These are phyloP conservation scores for Engystomops pustulosus DNA, from an alignment of 2,113 vertebrate species.

Conservation along the genomic window DNA sequence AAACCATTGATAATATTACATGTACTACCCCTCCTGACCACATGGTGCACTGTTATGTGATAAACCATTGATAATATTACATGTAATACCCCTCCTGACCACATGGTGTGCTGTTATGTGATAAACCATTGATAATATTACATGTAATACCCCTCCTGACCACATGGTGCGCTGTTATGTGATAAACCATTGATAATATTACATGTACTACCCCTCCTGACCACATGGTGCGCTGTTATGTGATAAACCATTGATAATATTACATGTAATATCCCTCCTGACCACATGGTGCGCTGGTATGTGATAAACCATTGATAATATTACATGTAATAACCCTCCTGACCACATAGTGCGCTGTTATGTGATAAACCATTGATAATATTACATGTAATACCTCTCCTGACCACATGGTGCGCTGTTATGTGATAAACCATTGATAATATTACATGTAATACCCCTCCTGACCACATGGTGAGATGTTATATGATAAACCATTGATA, in stretches of 20 bases:
- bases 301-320: no score
- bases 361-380: no score
- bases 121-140: neutral
- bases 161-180: neutral
- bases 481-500: no score
- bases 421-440: no score
- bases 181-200: neutral
- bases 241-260: neutral
- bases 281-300: no score
- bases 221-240: neutral
- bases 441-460: no score
- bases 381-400: no score
- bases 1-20: neutral
- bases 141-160: neutral
- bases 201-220: neutral
- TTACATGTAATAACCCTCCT: no score
- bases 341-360: no score
- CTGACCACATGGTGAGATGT: no score
- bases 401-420: no score
- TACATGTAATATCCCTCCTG: neutral
- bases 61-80: neutral
- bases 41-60: neutral
- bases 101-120: slow-evolving; percentile 1
- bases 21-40: neutral
- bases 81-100: neutral